Conservation (phyloP, 2,888 invertebrate genomes). For the Drosophila prostipennis region DNA sequence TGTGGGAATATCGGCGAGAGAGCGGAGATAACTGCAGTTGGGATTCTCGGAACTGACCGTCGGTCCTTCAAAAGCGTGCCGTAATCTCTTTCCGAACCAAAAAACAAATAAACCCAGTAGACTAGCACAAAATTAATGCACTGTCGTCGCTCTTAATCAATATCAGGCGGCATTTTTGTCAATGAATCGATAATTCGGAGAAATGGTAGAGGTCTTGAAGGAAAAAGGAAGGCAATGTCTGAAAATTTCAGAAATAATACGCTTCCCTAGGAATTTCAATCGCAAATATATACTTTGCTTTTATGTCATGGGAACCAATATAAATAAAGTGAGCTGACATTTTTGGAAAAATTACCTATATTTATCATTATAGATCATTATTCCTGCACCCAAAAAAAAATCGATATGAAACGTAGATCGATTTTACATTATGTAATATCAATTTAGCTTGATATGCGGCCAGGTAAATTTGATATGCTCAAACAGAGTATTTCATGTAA, state of each 20-base stretch:
- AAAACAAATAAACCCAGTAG: slow-evolving; percentile 5
- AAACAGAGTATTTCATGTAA: no score
- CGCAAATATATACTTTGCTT: no score
- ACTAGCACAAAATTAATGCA: slow-evolving; percentile 17
- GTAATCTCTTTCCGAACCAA: slow-evolving; percentile 29
- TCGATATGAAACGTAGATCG: no score
- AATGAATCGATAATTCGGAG: slow-evolving; percentile 42
- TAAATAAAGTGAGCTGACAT: no score
- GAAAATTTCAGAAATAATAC: background rate
- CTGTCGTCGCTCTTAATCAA: slow-evolving; percentile 54
- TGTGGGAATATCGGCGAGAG: slow-evolving; percentile 63
- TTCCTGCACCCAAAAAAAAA: no score
- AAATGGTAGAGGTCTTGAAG: background rate
- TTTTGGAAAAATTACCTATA: no score
- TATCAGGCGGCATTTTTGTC: slow-evolving; percentile 55
- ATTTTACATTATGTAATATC: no score
- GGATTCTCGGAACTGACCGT: slow-evolving; percentile 69
- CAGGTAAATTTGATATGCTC: no score
- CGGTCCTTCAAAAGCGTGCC: slow-evolving; percentile 73
- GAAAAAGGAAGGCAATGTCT: background rate
- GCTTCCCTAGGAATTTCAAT: background rate
- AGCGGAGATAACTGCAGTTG: slow-evolving; percentile 34
- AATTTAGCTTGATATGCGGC: no score
- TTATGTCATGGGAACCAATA: no score
- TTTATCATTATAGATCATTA: no score